Evolutionary conservation across 2,888 invertebrate species (phyloP).

Genomic region (Catotricha subobsoleta): DNA sequence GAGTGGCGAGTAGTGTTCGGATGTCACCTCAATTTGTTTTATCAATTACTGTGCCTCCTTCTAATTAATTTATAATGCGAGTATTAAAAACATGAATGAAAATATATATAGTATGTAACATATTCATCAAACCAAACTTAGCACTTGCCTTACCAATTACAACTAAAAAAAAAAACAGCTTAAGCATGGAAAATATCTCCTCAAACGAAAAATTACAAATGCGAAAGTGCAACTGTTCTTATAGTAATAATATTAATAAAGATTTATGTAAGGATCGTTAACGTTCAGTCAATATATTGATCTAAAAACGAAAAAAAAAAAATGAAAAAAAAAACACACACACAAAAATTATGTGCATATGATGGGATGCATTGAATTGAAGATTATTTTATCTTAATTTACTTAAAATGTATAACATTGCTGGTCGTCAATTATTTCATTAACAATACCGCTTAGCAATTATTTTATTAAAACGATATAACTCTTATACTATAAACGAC

Average conservation of each 20-base stretch:
- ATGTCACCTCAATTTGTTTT: too few relatives aligned
- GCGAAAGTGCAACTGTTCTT: neutral
- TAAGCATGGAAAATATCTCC: neutral
- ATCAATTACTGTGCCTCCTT: too few relatives aligned
- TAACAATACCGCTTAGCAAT: slow-evolving; percentile 15
- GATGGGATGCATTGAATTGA: neutral
- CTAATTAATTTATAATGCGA: too few relatives aligned
- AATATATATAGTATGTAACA: neutral
- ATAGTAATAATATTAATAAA: too few relatives aligned
- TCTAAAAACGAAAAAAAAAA: neutral
- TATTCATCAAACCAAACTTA: neutral
- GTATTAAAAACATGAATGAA: too few relatives aligned
- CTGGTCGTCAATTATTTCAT: slow-evolving; percentile 16
- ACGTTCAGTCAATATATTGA: neutral
- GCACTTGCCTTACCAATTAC: neutral
- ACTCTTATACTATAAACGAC: slow-evolving; percentile 7
- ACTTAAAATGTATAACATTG: slow-evolving; percentile 6
- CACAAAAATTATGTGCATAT: neutral
- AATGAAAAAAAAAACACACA: neutral
- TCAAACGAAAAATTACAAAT: neutral
- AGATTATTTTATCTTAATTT: neutral
- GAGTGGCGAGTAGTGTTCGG: too few relatives aligned
- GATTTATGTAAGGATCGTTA: too few relatives aligned
- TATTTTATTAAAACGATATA: slow-evolving; percentile 18
- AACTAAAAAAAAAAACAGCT: too few relatives aligned